Evolutionary conservation across 2,888 invertebrate genomes (phyloP), one percentile per base, ranked within the genome.

Genomic region (Archips crataeganus): DNA sequence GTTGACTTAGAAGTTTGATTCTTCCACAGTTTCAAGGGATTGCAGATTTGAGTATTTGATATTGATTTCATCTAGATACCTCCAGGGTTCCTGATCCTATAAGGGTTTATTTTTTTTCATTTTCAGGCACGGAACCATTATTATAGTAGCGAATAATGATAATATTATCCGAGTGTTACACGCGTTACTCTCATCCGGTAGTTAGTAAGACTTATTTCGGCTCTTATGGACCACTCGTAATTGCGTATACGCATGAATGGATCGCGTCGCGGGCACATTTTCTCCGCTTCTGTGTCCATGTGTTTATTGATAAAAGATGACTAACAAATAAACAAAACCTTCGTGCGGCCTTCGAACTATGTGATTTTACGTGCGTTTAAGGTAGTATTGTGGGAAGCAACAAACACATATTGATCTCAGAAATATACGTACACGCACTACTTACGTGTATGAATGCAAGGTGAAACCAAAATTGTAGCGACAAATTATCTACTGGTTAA

Each of bases 381-480:
- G 67, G 72, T 10, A 62, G 13, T 36, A 10, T 63, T 39, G 68
- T 73, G 73, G 73, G 64, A 64, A 39, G 67, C 59, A n/a, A 34
- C 49, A 64, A 57, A 72, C 59, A 73, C 67, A 59, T 39, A 68
- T 63, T 73, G 63, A 73, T 64, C 59, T 73, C 68, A 63, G 62
- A 67, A 47, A 13, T 59, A 15, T 71, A 71, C 42, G 62, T 57
- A 67, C 61, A 71, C 42, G 62, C 47, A 67, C 61, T 63, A 62
- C 67, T 67, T 57, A 62, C 67, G 72, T 57, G 67, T 67, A 72
- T 67, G n/a, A 63, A 72, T 68, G 47, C 72, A 67, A 72, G 72
- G 67, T 59, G 47, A 68, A 47, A 4, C 67, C 62, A 67, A 57
- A 63, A 54, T 34, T 54, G 64, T 65, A 54, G 15, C 61, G 49